Conservation (phyloP, 1,140 invertebrate species). For the Aphaenogaster floridana region DNA sequence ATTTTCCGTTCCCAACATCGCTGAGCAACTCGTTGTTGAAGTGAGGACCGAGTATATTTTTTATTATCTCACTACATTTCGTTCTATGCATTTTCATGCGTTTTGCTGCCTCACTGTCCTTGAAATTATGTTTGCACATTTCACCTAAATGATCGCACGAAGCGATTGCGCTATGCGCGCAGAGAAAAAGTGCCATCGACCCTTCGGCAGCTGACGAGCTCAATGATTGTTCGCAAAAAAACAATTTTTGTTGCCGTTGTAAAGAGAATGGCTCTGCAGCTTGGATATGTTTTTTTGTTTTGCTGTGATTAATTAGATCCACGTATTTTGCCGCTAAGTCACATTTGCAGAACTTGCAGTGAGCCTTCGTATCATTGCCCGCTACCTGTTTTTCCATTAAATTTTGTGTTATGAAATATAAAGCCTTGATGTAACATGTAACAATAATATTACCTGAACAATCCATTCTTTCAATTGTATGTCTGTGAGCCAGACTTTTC, state of each 20-base stretch:
- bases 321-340: neutral
- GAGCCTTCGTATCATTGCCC: neutral
- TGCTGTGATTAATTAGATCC: neutral
- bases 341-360: slow-evolving; percentile 2
- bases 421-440: neutral
- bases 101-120: neutral
- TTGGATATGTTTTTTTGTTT: neutral
- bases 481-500: neutral
- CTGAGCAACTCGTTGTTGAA: neutral
- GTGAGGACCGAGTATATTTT: slow-evolving; percentile 6
- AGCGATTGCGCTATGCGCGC: neutral
- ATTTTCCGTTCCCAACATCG: neutral
- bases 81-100: neutral
- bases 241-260: slow-evolving; percentile 9
- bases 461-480: slow-evolving; percentile 8
- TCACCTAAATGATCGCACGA: slow-evolving; percentile 1
- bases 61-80: slow-evolving; percentile 2
- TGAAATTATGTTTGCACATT: neutral
- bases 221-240: neutral
- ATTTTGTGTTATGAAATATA: slow-evolving; percentile 6
- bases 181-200: slow-evolving; percentile 6
- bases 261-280: slow-evolving; percentile 8
- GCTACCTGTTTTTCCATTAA: neutral
- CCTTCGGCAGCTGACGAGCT: neutral
- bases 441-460: neutral